Percentiles rank a stretch among this genome's conserved stretches.
Evolutionary conservation across 2,888 invertebrate species (phyloP).

Genomic region (Tubulanus polymorphus): DNA sequence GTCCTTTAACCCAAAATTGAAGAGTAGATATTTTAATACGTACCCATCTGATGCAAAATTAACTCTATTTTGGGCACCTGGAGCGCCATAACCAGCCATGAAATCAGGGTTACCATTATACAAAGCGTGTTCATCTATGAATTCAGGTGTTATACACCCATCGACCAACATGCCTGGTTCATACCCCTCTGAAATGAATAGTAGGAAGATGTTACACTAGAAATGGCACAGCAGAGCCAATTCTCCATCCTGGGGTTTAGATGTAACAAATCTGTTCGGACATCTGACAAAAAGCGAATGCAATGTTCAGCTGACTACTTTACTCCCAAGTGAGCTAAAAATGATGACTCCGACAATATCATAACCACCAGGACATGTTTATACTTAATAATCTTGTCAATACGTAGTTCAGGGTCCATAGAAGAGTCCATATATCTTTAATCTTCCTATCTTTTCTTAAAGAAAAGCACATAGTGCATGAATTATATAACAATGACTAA

Average conservation of each 20-base stretch:
- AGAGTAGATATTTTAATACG: too few relatives aligned
- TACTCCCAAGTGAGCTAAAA: neutral
- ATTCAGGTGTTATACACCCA: constrained; percentile 46
- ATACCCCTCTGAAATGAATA: constrained; percentile 37
- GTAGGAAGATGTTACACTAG: neutral
- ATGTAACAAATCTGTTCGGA: neutral
- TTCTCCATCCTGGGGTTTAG: neutral
- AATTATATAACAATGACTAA: too few relatives aligned
- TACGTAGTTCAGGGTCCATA: too few relatives aligned
- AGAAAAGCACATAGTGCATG: too few relatives aligned
- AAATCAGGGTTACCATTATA: constrained; percentile 25
- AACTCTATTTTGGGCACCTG: neutral
- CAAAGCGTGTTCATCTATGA: constrained; percentile 44
- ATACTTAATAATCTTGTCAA: too few relatives aligned
- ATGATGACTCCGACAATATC: neutral
- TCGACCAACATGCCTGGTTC: constrained; percentile 45
- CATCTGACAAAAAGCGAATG: neutral
- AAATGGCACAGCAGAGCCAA: neutral
- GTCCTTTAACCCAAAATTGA: too few relatives aligned
- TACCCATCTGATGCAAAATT: constrained; percentile 2
- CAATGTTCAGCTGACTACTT: neutral
- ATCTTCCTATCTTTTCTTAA: too few relatives aligned
- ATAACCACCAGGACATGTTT: too few relatives aligned
- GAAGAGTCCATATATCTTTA: too few relatives aligned
- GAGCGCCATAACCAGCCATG: neutral